Evolutionary conservation across 2,797 vertebrate species (phyloP).

Genomic region (Cossypha polioptera): DNA sequence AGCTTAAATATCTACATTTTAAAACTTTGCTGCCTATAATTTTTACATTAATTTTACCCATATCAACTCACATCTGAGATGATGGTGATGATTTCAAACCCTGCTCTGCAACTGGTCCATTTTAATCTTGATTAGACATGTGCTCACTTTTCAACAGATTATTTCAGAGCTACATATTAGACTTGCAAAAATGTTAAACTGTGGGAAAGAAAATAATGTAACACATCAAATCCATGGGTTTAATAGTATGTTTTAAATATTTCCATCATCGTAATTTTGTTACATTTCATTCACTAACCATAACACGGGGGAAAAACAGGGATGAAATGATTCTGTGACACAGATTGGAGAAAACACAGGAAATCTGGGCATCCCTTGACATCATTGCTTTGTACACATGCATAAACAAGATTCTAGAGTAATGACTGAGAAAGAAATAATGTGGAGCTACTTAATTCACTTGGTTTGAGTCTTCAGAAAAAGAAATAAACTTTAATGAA

Average conservation of each 20-base stretch:
- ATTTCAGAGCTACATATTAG: background rate
- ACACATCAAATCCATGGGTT: background rate
- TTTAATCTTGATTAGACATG: background rate
- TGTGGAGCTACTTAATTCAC: background rate
- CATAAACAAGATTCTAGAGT: background rate
- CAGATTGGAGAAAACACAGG: background rate
- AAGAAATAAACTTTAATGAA: background rate
- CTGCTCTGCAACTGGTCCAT: background rate
- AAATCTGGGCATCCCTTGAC: background rate
- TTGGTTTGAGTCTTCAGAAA: background rate
- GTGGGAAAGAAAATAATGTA: background rate
- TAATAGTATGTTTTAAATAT: background rate
- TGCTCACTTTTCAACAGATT: background rate
- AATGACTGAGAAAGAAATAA: background rate
- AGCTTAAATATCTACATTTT: background rate
- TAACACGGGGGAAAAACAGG: background rate
- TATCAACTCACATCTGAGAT: background rate
- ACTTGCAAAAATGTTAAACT: background rate
- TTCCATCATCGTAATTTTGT: background rate
- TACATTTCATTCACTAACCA: background rate
- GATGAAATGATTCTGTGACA: background rate
- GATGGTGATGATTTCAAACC: background rate
- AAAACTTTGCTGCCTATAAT: background rate
- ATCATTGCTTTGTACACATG: background rate
- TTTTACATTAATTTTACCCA: background rate